Percentiles rank a stretch among this genome's conserved stretches.
These are phyloP conservation scores for Bufotes viridis DNA, from an alignment of 2,797 vertebrate genomes.

Conservation along the genomic window DNA sequence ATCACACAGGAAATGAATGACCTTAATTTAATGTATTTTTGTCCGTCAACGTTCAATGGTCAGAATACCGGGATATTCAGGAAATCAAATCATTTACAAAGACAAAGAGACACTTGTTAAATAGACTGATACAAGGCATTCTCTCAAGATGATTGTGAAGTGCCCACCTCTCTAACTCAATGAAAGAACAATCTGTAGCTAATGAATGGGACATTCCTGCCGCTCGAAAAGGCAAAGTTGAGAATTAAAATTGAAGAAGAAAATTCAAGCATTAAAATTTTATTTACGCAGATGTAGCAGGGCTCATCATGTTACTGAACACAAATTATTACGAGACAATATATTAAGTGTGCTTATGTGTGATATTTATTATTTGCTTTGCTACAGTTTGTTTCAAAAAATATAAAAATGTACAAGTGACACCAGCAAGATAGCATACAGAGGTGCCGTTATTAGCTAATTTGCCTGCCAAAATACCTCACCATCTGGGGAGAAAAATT, in stretches of 20 bases:
- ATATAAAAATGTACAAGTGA: no score
- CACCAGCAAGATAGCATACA: no score
- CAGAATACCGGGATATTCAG: constrained; percentile 57
- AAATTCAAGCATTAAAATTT: background rate
- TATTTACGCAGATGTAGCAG: background rate
- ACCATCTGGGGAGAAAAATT: no score
- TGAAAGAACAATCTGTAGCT: constrained; percentile 65
- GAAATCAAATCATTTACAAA: constrained; percentile 58
- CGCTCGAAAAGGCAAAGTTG: background rate
- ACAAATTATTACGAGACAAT: background rate
- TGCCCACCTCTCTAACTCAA: constrained; percentile 64
- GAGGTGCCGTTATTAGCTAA: no score
- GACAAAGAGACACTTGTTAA: constrained; percentile 71
- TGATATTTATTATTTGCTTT: no score
- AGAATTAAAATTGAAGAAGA: background rate
- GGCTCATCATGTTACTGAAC: background rate
- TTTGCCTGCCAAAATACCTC: no score
- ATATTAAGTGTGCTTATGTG: background rate
- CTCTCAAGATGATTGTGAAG: constrained; percentile 64
- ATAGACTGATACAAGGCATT: constrained; percentile 67
- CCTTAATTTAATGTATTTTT: constrained; percentile 67
- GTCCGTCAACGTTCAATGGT: constrained; percentile 56
- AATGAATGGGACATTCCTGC: constrained; percentile 67
- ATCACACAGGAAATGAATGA: constrained; percentile 67
- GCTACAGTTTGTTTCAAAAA: no score